These are phyloP conservation scores for Phyllostomus discolor DNA, from an alignment of 2,113 vertebrate species.

Conservation along the genomic window DNA sequence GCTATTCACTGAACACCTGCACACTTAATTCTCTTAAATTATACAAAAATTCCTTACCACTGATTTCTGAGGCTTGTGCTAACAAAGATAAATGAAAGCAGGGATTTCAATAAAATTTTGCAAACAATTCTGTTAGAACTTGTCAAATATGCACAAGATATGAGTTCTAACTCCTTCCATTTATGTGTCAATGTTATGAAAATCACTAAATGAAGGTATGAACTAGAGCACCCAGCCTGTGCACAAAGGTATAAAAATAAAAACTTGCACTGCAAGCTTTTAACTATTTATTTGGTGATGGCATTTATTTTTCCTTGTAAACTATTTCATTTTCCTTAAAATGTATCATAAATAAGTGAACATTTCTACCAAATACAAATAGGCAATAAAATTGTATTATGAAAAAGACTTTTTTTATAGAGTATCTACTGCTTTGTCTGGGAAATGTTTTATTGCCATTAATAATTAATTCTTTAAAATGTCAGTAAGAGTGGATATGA, in stretches of 20 bases:
- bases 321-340: conserved; percentile 25
- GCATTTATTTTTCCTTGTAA: conserved; percentile 30
- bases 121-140: conserved; percentile 81
- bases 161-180: conserved; percentile 74
- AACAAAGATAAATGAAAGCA: conserved; percentile 83
- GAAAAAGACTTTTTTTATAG: not conserved
- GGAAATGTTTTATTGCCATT: not conserved
- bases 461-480: conserved; percentile 18
- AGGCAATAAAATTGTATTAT: not conserved
- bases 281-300: conserved; percentile 57
- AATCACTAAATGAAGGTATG: conserved; percentile 63
- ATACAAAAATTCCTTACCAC: conserved; percentile 72
- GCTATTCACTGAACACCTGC: conserved; percentile 65
- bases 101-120: conserved; percentile 81
- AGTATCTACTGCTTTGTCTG: not conserved
- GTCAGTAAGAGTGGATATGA: not conserved
- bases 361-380: not conserved
- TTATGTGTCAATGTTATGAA: conserved; percentile 76
- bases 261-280: conserved; percentile 64
- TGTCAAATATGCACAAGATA: conserved; percentile 76
- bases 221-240: conserved; percentile 46
- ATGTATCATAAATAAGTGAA: not conserved
- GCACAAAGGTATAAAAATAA: conserved; percentile 67
- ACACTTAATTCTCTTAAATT: conserved; percentile 77
- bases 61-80: conserved; percentile 78